Evolutionary conservation across 2,113 vertebrate genomes (phyloP).

Genomic region (Nycticebus coucang): DNA sequence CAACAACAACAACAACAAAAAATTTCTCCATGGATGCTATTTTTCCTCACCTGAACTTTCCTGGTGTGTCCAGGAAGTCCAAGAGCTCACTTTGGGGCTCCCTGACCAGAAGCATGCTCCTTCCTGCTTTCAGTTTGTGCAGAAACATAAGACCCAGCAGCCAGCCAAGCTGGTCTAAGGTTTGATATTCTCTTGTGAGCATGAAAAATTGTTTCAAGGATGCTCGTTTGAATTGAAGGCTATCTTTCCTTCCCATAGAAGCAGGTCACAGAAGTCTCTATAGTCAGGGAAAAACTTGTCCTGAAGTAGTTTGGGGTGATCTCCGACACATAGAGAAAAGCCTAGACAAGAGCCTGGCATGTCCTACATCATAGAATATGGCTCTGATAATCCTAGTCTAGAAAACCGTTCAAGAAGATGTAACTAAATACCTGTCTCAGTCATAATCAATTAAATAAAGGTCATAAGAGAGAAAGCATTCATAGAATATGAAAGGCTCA

Average conservation of each 20-base stretch:
- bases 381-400: neutral
- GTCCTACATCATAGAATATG: neutral
- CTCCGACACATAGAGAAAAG: neutral
- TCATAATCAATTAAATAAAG: neutral
- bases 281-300: neutral
- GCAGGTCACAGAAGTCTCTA: neutral
- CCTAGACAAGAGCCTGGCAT: neutral
- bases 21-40: neutral
- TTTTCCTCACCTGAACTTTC: constrained; percentile 5
- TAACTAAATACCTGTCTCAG: neutral
- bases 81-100: neutral
- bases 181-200: neutral
- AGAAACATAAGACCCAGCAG: neutral
- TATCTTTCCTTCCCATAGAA: neutral
- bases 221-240: neutral
- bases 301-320: neutral
- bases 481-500: neutral
- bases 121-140: neutral
- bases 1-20: too few relatives aligned
- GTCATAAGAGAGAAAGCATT: neutral
- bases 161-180: neutral
- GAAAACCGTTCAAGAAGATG: neutral
- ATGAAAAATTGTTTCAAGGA: neutral
- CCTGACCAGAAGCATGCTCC: accelerated
- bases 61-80: neutral